Conservation (phyloP, 2,888 invertebrate species). For the Xylota sylvarum region DNA sequence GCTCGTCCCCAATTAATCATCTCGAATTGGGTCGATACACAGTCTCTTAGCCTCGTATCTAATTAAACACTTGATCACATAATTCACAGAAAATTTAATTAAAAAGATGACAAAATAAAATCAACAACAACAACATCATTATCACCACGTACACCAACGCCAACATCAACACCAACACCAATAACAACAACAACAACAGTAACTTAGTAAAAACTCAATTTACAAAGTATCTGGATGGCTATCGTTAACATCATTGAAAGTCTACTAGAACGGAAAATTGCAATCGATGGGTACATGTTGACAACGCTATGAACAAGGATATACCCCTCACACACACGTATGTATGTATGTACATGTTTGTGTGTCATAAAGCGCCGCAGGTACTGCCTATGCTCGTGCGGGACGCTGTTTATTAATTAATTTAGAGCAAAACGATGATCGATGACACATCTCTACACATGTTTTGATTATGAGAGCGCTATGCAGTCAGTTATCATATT, state of each 20-base stretch:
- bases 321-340: background rate
- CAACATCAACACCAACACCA: no score
- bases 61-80: slow-evolving; percentile 59
- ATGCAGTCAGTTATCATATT: slow-evolving; percentile 36
- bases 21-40: slow-evolving; percentile 49
- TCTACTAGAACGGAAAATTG: slow-evolving; percentile 45
- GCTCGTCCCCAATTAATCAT: slow-evolving; percentile 39
- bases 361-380: background rate
- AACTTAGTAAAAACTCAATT: slow-evolving; percentile 9
- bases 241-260: slow-evolving; percentile 35
- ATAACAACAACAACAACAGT: background rate
- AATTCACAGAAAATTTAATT: slow-evolving; percentile 51
- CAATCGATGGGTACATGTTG: slow-evolving; percentile 26
- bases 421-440: slow-evolving; percentile 59
- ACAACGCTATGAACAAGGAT: slow-evolving; percentile 1
- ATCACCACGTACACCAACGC: no score
- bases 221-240: slow-evolving; percentile 8
- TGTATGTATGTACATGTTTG: background rate
- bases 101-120: slow-evolving; percentile 18
- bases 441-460: slow-evolving; percentile 54
- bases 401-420: slow-evolving; percentile 58
- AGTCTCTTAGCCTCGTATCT: slow-evolving; percentile 39
- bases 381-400: slow-evolving; percentile 10
- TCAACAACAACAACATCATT: background rate
- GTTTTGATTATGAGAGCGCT: slow-evolving; percentile 49